Conservation (phyloP, 2,888 invertebrate species). For the Cabera pusaria region DNA sequence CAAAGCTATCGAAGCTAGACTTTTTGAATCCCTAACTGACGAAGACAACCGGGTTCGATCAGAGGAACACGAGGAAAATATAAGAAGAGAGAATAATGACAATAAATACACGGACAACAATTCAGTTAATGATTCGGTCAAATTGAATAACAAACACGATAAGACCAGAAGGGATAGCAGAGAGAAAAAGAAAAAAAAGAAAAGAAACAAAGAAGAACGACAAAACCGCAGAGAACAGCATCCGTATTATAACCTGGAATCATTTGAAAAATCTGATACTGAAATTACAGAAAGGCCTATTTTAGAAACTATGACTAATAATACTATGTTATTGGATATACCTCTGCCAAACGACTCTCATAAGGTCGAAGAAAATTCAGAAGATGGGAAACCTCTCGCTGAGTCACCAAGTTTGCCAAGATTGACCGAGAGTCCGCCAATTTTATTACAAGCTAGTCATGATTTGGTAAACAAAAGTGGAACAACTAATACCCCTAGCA, state of each 20-base stretch:
- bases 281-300: constrained; percentile 41
- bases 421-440: constrained; percentile 85
- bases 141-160: constrained; percentile 40
- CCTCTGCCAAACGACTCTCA: constrained; percentile 63
- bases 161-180: constrained; percentile 84
- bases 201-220: constrained; percentile 91
- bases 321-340: constrained; percentile 63
- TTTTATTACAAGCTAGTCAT: constrained; percentile 42
- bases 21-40: constrained; percentile 85
- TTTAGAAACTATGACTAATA: constrained; percentile 54
- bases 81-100: constrained; percentile 52
- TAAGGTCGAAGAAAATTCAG: constrained; percentile 51
- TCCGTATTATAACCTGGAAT: constrained; percentile 83
- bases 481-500: constrained; percentile 26
- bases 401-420: constrained; percentile 86
- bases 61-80: constrained; percentile 47
- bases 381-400: constrained; percentile 58
- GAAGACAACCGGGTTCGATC: constrained; percentile 58
- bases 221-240: constrained; percentile 87
- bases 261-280: constrained; percentile 53
- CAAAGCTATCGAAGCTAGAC: constrained; percentile 91
- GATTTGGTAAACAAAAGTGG: constrained; percentile 41
- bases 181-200: constrained; percentile 93
- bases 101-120: constrained; percentile 83
- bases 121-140: constrained; percentile 35